Conservation (phyloP, 2,888 invertebrate genomes). For the Epinotia bilunana region DNA sequence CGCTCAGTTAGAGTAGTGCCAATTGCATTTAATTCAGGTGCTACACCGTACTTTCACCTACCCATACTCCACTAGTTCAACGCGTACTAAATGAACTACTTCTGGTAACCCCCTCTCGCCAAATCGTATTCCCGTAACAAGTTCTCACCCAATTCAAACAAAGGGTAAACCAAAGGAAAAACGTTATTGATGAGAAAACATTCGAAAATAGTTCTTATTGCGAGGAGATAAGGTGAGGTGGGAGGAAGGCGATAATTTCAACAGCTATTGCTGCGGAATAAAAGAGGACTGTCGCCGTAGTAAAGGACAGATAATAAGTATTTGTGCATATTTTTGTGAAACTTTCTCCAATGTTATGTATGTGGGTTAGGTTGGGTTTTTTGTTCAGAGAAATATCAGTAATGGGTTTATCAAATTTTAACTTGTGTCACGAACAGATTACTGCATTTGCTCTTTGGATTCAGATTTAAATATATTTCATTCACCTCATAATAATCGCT, state of each 20-base stretch:
- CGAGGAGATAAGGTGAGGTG: background rate
- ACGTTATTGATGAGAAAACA: conserved; percentile 17
- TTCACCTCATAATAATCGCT: too few species aligned
- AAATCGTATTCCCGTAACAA: conserved; percentile 37
- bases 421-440: background rate
- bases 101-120: conserved; percentile 16
- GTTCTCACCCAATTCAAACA: conserved; percentile 41
- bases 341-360: background rate
- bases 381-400: background rate
- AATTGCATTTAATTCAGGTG: background rate
- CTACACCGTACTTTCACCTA: background rate
- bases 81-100: background rate
- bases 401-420: background rate
- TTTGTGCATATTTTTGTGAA: background rate
- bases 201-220: conserved; percentile 21
- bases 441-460: too few species aligned
- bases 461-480: too few species aligned
- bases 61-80: background rate
- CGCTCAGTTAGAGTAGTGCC: too few species aligned
- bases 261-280: conserved; percentile 37
- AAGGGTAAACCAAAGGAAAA: conserved; percentile 32
- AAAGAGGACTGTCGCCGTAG: conserved; percentile 24
- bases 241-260: conserved; percentile 32
- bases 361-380: background rate
- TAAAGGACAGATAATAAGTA: conserved; percentile 16